Base-by-base conservation (phyloP, 2,797 vertebrate species). In the Poeciliopsis turneri region DNA sequence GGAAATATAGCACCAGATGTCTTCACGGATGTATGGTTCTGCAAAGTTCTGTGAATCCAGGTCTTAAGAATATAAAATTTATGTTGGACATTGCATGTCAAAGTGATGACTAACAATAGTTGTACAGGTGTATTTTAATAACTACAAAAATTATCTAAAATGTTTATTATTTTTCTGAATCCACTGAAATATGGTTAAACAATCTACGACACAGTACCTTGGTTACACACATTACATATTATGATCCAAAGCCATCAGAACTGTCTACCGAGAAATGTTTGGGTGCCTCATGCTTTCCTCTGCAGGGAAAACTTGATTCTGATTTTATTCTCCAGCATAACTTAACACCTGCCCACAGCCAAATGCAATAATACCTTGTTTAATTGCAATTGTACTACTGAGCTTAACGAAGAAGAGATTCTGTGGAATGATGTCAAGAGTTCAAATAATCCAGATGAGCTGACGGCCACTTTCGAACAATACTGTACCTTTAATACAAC, bases 1-100 rank as follows among this genome's bases (percentile, higher is more conserved):
- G 82, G 89, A 91, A 89, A 86, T 90, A 84, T 90, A 78, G 89
- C 74, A 78, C 86, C 93, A 93, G 93, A 93, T 92, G 88, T 70
- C 87, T 92, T 88, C 88, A 85, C 89, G 90, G 90, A 93, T 91
- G 90, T 89, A 88, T 73, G 75, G 89, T 83, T 11, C 78, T 85
- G 82, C 74, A 79, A 86, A 83, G 81, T 81, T 71, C 77, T 77
- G 83, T 75, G 84, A 81, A 79, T 66, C 0, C 71, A 72, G 82
- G 80, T 88, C 83, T 87, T 75, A 66, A 74, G 80, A 84, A 91
- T 81, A 81, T 82, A 25, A 53, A 53, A 23, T 12, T 15, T 43
- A 69, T 71, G 57, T 76, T 78, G 78, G 23, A 76, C 71, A 59
- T 74, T 43, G 75, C 66, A 45, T 81, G 82, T 87, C 84, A 84